phyloP scores from a whole-genome alignment of 2,888 invertebrate genomes.

The Ypsolopha scabrella region DNA sequence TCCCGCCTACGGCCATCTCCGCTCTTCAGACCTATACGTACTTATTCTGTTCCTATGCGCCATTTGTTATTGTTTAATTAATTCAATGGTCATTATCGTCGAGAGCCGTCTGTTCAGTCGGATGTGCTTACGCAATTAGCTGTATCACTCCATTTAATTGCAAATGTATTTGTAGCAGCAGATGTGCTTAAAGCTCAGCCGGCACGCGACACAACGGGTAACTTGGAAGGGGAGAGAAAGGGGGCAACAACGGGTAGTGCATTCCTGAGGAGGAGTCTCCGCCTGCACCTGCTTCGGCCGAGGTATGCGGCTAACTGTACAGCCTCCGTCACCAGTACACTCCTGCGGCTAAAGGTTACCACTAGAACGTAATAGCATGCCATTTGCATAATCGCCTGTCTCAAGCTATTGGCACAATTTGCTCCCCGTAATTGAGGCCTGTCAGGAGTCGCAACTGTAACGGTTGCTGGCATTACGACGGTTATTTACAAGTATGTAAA shows the following conservation, averaged over 20 bases:
- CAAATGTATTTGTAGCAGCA: not conserved
- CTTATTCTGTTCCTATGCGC: not conserved
- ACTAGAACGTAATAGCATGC: conserved; percentile 27
- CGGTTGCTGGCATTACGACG: not conserved
- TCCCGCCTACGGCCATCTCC: not conserved
- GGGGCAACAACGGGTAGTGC: not conserved
- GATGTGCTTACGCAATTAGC: not conserved
- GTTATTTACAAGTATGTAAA: conserved; percentile 1
- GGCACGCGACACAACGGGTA: not conserved
- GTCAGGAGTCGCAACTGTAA: not conserved
- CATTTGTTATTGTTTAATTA: not conserved
- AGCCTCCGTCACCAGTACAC: conserved; percentile 56
- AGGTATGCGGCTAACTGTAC: conserved; percentile 62
- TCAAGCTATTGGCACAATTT: conserved; percentile 7
- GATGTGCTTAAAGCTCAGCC: not conserved
- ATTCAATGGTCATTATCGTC: not conserved
- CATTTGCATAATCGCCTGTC: conserved; percentile 21
- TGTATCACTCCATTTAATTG: not conserved
- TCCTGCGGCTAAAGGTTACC: conserved; percentile 38
- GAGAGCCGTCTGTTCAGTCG: not conserved
- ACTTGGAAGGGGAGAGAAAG: not conserved
- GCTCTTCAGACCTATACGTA: not conserved
- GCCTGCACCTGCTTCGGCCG: conserved; percentile 31
- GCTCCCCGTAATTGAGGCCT: conserved; percentile 8
- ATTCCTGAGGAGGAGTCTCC: conserved; percentile 4